Evolutionary conservation across 2,113 vertebrate species (phyloP).

Genomic region (Planiliza haematocheilus): DNA sequence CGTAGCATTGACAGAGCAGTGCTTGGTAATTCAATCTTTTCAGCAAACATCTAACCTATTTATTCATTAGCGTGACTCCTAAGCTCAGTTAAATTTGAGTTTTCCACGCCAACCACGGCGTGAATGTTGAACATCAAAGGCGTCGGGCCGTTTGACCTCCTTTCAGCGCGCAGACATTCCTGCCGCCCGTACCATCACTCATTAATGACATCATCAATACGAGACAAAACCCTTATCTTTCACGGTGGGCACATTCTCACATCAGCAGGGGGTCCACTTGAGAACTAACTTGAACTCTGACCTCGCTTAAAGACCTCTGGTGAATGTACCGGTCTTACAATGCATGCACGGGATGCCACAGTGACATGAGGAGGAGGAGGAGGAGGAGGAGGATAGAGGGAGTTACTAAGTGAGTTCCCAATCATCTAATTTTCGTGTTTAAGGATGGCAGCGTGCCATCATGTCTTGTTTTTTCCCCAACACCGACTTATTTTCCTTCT

Average conservation of each 20-base stretch:
- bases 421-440: slow-evolving; percentile 3
- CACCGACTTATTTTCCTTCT: slow-evolving; percentile 21
- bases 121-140: not conserved
- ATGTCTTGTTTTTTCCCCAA: slow-evolving; percentile 5
- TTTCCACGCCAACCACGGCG: not conserved
- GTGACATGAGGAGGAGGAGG: slow-evolving; percentile 53
- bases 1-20: no score
- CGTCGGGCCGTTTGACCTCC: slow-evolving; percentile 1
- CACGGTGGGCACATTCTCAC: slow-evolving; percentile 53
- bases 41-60: no score
- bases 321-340: slow-evolving; percentile 58
- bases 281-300: slow-evolving; percentile 70
- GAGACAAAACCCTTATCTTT: slow-evolving; percentile 36
- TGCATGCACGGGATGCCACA: slow-evolving; percentile 62
- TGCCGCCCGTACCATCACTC: slow-evolving; percentile 38
- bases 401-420: not conserved
- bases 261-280: slow-evolving; percentile 54
- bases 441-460: not conserved
- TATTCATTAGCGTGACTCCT: no score
- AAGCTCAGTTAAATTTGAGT: not conserved
- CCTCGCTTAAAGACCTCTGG: slow-evolving; percentile 46
- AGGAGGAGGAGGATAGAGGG: no score
- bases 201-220: slow-evolving; percentile 56
- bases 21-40: no score
- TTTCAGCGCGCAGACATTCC: slow-evolving; percentile 46